Evolutionary conservation across 1,140 invertebrate species (phyloP).

Genomic region (Sarcophaga peregrina): DNA sequence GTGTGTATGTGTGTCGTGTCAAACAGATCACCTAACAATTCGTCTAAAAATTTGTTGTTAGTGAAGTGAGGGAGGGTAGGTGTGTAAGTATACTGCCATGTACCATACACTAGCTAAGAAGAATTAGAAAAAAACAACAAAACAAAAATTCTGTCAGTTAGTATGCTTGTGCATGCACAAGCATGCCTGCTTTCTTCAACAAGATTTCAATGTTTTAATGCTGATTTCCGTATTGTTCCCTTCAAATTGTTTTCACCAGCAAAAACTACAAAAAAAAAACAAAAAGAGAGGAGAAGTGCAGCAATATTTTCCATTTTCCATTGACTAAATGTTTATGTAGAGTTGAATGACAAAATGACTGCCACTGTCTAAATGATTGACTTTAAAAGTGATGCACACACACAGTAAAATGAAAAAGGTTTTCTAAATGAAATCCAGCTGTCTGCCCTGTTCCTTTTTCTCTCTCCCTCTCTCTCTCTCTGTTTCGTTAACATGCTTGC

Average conservation of each 20-base stretch:
- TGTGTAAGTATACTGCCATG: no score
- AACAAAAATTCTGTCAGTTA: no score
- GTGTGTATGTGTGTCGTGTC: neutral
- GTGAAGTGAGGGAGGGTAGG: no score
- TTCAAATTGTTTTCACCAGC: neutral
- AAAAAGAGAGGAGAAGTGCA: neutral
- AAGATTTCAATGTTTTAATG: neutral
- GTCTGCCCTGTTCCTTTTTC: no score
- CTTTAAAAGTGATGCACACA: neutral
- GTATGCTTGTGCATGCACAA: neutral
- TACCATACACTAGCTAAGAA: no score
- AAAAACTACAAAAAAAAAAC: neutral
- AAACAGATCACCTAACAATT: neutral
- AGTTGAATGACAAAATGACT: slow-evolving; percentile 22
- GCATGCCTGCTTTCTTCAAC: neutral
- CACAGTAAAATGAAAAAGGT: no score
- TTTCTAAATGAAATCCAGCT: no score
- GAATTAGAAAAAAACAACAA: no score
- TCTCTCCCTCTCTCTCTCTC: no score
- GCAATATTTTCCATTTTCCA: neutral
- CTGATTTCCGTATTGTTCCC: neutral
- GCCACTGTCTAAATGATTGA: neutral
- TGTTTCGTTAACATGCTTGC: no score
- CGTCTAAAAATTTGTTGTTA: neutral
- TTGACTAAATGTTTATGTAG: neutral